Base-by-base conservation (phyloP, 2,113 vertebrate genomes). In the Noctilio leporinus region DNA sequence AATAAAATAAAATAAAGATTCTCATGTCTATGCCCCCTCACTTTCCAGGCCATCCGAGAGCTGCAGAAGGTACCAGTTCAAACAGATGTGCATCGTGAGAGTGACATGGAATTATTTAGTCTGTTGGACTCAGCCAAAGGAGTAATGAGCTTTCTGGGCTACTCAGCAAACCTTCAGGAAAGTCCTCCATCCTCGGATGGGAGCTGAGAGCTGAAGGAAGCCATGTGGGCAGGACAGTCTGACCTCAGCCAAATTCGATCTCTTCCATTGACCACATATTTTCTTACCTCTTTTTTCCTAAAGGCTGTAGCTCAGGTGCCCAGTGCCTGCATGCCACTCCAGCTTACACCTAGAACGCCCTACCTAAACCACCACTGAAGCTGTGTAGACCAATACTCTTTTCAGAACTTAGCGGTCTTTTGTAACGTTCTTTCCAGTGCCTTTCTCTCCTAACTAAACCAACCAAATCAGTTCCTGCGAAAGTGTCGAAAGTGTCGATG, bases 401-500 rank as follows among this genome's bases (percentile, higher is more conserved):
- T 59, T n/a, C 10, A 67, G 47, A 53, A 59, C 47, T 43, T 72
- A 45, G 15, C 17, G 38, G 30, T 69, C 82, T 72, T 91, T 49
- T 9, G 33, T 59, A 35, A 55, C 3, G 35, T 8, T 17, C 84
- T 87, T 45, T 26, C 19, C 47, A 91, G 62, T 6, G 67, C 72
- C n/a, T 89, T 67, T 88, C 40, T 83, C 35, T 82, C 89, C 16
- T 47, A 45, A 65, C 26, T 91, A 49, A 91, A 86, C 40, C 78
- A 0, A 30, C n/a, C 72, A 82, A 53, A 85, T 82, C 94, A 94
- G 19, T 91, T 96, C 73, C 86, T 94, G 77, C 95, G 94, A 95
- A 94, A 96, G 93, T 96, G 92, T 91, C 95, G 94, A 95, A 94
- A 96, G 93, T 96, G 92, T 91, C 77, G 53, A 77, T 88, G 93